Conservation (phyloP, 2,888 invertebrate species). For the Blastobasis lacticolella region DNA sequence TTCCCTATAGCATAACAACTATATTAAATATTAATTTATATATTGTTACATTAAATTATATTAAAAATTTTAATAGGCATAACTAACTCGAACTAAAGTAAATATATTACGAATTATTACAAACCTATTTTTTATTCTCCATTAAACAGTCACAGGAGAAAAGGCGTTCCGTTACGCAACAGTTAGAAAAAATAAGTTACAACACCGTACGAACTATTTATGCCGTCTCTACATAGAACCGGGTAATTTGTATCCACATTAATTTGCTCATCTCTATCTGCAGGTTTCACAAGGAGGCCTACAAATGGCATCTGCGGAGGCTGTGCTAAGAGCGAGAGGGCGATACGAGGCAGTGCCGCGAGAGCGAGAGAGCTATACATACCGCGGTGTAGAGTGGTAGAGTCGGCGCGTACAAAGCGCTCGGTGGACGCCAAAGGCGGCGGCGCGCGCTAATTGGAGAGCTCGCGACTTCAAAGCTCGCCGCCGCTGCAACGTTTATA, state of each 20-base stretch:
- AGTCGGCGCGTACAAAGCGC: slow-evolving; percentile 35
- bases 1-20: too few relatives aligned
- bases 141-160: too few relatives aligned
- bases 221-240: background rate
- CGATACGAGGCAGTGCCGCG: background rate
- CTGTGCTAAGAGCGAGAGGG: slow-evolving; percentile 9
- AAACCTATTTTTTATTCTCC: too few relatives aligned
- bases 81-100: too few relatives aligned
- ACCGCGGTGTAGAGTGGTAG: slow-evolving; percentile 24
- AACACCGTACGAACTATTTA: too few relatives aligned
- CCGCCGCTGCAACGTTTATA: slow-evolving; percentile 66
- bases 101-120: too few relatives aligned
- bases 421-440: slow-evolving; percentile 69
- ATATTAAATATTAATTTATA: too few relatives aligned
- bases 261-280: slow-evolving; percentile 4
- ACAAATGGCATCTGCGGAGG: slow-evolving; percentile 22
- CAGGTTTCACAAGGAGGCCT: slow-evolving; percentile 2
- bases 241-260: slow-evolving; percentile 6
- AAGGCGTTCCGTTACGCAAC: too few relatives aligned
- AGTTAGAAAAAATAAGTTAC: too few relatives aligned
- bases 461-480: slow-evolving; percentile 63
- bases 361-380: slow-evolving; percentile 25
- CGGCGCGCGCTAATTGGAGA: slow-evolving; percentile 69
- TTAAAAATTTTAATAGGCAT: too few relatives aligned
- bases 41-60: too few relatives aligned